A percentile compares a stretch with the other conserved stretches of the same genome.
phyloP scores from a whole-genome alignment of 2,888 invertebrate species.

The Dioctria rufipes region DNA sequence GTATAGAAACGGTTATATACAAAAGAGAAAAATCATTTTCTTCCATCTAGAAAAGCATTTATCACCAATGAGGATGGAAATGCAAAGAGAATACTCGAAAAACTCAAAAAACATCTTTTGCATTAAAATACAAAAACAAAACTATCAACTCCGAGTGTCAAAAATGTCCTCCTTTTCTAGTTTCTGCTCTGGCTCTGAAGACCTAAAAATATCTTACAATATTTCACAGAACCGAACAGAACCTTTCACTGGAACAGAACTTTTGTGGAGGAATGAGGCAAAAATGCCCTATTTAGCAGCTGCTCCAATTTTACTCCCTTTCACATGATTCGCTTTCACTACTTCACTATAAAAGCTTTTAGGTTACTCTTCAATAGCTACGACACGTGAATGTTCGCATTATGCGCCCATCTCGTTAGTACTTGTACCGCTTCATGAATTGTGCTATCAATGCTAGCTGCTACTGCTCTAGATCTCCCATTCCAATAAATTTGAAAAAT shows the following conservation, averaged over 20 bases:
- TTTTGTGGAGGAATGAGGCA: background rate
- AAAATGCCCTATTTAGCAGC: constrained; percentile 12
- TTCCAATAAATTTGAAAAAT: constrained; percentile 3
- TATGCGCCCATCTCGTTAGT: constrained; percentile 18
- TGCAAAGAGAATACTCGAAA: too few species aligned
- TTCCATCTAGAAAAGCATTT: too few species aligned
- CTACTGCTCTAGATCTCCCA: constrained; percentile 1
- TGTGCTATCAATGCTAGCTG: too few species aligned
- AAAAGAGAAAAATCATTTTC: too few species aligned
- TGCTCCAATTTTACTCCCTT: constrained; percentile 46
- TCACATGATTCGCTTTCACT: constrained; percentile 52
- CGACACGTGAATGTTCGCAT: constrained; percentile 41
- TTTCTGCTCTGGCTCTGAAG: constrained; percentile 20
- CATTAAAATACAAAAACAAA: background rate
- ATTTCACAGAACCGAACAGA: constrained; percentile 1
- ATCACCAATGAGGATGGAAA: too few species aligned
- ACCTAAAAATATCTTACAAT: constrained; percentile 18
- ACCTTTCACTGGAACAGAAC: constrained; percentile 4
- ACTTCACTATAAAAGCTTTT: constrained; percentile 24
- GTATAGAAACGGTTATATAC: too few species aligned
- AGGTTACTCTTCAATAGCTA: constrained; percentile 22
- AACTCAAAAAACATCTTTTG: too few species aligned
- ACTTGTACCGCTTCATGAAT: background rate
- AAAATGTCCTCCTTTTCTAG: constrained; percentile 18
- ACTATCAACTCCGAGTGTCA: constrained; percentile 8